A percentile compares a stretch with the other conserved stretches of the same genome.
These are phyloP conservation scores for Cichladusa arquata DNA, from an alignment of 2,113 vertebrate genomes.

Conservation along the genomic window DNA sequence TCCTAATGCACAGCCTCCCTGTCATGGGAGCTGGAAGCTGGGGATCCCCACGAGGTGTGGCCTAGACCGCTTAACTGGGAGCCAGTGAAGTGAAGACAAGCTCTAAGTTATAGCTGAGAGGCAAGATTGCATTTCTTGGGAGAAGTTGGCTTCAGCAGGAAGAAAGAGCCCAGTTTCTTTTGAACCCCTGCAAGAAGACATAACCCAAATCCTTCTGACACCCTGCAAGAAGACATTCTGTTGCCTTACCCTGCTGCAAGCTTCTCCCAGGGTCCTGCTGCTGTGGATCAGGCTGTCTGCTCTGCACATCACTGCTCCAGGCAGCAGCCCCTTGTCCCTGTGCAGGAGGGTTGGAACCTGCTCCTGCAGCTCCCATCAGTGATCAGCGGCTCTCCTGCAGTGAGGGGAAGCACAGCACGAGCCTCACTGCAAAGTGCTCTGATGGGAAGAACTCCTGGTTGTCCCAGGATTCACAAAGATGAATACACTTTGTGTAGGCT, in stretches of 20 bases:
- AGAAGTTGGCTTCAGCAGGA: background rate
- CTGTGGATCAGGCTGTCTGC: background rate
- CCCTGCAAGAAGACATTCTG: background rate
- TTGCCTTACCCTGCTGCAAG: background rate
- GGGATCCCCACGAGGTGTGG: fast-evolving
- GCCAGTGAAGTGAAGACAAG: background rate
- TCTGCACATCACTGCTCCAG: background rate
- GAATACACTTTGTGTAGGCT: fast-evolving
- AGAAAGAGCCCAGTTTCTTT: background rate
- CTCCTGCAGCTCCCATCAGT: background rate
- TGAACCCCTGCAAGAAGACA: background rate
- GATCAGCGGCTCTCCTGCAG: background rate
- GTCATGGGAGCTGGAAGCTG: background rate
- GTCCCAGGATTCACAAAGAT: too few relatives aligned
- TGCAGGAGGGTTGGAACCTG: background rate
- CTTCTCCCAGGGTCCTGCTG: background rate
- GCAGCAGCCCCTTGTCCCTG: background rate
- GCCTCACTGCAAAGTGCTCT: background rate
- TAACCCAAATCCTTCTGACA: background rate
- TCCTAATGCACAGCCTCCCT: background rate
- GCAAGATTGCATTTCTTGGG: background rate
- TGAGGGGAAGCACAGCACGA: fast-evolving
- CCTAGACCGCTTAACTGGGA: background rate
- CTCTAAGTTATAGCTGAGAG: background rate
- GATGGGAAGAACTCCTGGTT: background rate